phyloP scores from a whole-genome alignment of 2,797 vertebrate species.

The Hafferia zeledoni region DNA sequence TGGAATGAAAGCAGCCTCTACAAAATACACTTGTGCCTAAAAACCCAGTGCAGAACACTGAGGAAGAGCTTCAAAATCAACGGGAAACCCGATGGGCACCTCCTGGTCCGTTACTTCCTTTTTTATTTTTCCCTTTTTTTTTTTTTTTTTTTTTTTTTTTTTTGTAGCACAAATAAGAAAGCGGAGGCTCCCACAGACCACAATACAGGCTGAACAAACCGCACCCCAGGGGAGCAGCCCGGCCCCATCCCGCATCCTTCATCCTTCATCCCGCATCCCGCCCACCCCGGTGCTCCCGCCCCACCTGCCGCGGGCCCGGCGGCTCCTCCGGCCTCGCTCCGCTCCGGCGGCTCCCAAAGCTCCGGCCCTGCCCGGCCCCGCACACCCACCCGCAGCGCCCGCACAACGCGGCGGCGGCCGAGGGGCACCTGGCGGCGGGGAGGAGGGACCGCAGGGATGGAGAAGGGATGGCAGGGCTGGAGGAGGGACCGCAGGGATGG shows the following conservation, averaged over 20 bases:
- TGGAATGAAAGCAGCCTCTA: rapidly evolving
- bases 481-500: too few species aligned
- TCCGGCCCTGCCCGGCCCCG: too few species aligned
- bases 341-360: background rate
- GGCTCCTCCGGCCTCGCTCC: background rate
- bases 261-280: background rate
- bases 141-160: too few species aligned
- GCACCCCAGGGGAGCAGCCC: background rate
- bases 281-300: background rate
- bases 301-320: background rate
- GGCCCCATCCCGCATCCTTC: background rate
- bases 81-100: background rate
- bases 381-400: background rate
- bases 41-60: background rate
- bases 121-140: too few species aligned
- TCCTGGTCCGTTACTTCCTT: background rate
- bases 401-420: background rate
- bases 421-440: too few species aligned
- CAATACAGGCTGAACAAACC: rapidly evolving
- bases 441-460: too few species aligned
- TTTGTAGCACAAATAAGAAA: background rate
- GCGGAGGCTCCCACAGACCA: background rate
- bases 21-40: rapidly evolving
- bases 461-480: too few species aligned
- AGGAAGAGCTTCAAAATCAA: rapidly evolving